These are phyloP conservation scores for Triops longicaudatus DNA, from an alignment of 1,140 invertebrate species.

Conservation along the genomic window DNA sequence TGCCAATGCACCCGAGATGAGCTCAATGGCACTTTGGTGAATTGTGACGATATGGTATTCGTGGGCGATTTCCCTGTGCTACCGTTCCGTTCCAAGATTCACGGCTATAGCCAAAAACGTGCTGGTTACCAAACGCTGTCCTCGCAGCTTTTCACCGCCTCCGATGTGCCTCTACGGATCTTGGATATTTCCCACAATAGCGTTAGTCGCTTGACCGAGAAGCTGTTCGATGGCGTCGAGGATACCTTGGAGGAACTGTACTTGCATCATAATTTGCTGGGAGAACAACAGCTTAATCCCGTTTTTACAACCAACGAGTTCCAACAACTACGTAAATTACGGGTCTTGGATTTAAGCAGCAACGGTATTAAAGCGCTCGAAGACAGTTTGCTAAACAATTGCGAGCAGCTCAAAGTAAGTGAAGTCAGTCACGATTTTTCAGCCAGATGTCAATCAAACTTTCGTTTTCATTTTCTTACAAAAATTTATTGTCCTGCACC, in stretches of 20 bases:
- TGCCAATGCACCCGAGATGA: slow-evolving; percentile 32
- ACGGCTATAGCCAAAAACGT: slow-evolving; percentile 62
- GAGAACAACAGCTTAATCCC: slow-evolving; percentile 71
- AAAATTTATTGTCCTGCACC: background rate
- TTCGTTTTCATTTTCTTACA: background rate
- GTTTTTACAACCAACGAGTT: slow-evolving; percentile 79
- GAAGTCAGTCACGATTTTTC: background rate
- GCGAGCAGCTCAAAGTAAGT: slow-evolving; percentile 57
- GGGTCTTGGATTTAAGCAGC: slow-evolving; percentile 62
- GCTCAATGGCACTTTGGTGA: slow-evolving; percentile 47
- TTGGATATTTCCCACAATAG: slow-evolving; percentile 75
- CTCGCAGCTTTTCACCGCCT: slow-evolving; percentile 54
- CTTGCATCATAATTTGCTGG: slow-evolving; percentile 69
- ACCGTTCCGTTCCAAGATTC: slow-evolving; percentile 62
- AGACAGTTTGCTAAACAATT: slow-evolving; percentile 74
- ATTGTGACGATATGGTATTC: slow-evolving; percentile 77
- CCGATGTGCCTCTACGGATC: slow-evolving; percentile 55
- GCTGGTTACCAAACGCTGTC: slow-evolving; percentile 70
- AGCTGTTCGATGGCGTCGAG: slow-evolving; percentile 55
- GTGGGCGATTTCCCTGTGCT: slow-evolving; percentile 59
- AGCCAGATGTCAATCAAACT: background rate
- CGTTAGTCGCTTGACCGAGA: slow-evolving; percentile 66
- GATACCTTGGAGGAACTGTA: slow-evolving; percentile 58
- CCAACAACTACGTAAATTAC: slow-evolving; percentile 60
- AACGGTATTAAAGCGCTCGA: slow-evolving; percentile 72